Evolutionary conservation across 1,140 invertebrate species (phyloP).

Genomic region (Drosophila ficusphila): DNA sequence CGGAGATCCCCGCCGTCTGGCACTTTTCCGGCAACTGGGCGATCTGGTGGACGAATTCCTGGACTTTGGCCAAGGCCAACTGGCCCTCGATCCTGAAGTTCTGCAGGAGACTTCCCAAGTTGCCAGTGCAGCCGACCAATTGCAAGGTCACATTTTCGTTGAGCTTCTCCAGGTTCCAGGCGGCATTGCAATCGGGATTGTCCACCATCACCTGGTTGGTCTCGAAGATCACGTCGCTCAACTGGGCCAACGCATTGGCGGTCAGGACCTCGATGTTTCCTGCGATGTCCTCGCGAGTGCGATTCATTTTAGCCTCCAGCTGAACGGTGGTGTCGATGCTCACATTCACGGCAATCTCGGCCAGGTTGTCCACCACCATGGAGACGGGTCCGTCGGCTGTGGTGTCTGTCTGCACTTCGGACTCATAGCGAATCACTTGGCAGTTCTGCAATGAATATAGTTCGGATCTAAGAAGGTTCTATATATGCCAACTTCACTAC

Average conservation of each 20-base stretch:
- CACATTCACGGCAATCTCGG: slow-evolving; percentile 49
- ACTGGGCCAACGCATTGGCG: slow-evolving; percentile 39
- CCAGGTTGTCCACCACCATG: slow-evolving; percentile 59
- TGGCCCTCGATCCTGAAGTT: slow-evolving; percentile 34
- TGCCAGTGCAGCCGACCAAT: slow-evolving; percentile 35
- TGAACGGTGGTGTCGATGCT: slow-evolving; percentile 53
- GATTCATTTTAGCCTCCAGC: slow-evolving; percentile 53
- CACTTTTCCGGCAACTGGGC: slow-evolving; percentile 44
- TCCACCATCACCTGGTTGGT: slow-evolving; percentile 51
- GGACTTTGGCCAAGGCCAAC: slow-evolving; percentile 31
- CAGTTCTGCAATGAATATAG: slow-evolving; percentile 5
- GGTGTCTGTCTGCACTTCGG: slow-evolving; percentile 34
- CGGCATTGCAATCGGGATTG: slow-evolving; percentile 55
- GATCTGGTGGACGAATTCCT: slow-evolving; percentile 55
- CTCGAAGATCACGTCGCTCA: slow-evolving; percentile 53
- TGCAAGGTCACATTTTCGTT: slow-evolving; percentile 54
- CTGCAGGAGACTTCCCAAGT: slow-evolving; percentile 14
- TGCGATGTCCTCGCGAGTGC: slow-evolving; percentile 15
- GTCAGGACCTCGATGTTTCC: slow-evolving; percentile 52
- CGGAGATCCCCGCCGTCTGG: slow-evolving; percentile 11
- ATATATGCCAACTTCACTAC: background rate
- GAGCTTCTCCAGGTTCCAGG: slow-evolving; percentile 59
- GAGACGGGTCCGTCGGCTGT: slow-evolving; percentile 61
- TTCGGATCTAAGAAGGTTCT: background rate
- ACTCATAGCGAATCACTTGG: slow-evolving; percentile 20